Percentiles rank a stretch among this genome's conserved stretches.
phyloP scores from a whole-genome alignment of 1,140 invertebrate species.

The Pissodes strobi region DNA sequence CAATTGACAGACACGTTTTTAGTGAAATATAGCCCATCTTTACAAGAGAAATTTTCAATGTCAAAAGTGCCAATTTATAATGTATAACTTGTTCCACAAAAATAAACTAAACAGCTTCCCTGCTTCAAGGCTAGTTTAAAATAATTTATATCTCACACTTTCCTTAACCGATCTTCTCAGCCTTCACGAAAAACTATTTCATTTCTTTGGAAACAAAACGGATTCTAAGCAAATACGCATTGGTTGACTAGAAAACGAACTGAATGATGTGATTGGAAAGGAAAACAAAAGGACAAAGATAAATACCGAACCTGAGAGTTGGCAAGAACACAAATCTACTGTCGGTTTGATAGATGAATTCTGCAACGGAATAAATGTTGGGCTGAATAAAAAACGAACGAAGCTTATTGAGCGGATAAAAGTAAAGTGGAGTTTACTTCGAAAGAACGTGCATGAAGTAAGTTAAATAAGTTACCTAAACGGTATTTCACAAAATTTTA shows the following conservation, averaged over 20 bases:
- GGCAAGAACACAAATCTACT: constrained; percentile 23
- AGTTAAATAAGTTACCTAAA: constrained; percentile 13
- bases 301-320: constrained; percentile 31
- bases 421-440: constrained; percentile 17
- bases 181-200: constrained; percentile 3
- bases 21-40: no score
- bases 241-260: constrained; percentile 19
- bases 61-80: no score
- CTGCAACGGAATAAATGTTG: constrained; percentile 30
- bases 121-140: no score
- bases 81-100: no score
- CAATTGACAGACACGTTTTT: no score
- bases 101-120: no score
- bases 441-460: constrained; percentile 8
- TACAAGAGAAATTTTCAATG: no score
- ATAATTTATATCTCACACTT: no score
- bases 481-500: constrained; percentile 15
- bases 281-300: constrained; percentile 30
- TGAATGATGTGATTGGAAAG: constrained; percentile 25
- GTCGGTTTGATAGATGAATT: constrained; percentile 32
- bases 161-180: no score
- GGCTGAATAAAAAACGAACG: constrained; percentile 30
- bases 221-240: constrained; percentile 15
- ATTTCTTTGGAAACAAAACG: constrained; percentile 9
- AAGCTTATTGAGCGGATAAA: constrained; percentile 33